Conservation (phyloP, 2,888 invertebrate genomes). For the Hypomecis punctinalis region DNA sequence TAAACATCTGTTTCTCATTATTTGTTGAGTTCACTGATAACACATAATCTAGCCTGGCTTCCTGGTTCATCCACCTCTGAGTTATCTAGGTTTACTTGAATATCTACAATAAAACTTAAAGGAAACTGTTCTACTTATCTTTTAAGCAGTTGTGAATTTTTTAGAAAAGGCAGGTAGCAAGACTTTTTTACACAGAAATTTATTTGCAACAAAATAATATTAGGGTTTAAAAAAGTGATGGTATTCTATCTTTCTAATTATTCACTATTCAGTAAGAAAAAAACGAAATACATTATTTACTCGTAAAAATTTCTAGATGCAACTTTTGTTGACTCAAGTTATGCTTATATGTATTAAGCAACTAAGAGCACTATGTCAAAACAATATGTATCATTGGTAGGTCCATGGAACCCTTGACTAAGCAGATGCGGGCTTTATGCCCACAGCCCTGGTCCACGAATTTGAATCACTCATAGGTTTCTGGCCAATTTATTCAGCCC, state of each 20-base stretch:
- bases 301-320: too few relatives aligned
- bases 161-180: too few relatives aligned
- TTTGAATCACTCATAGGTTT: conserved; percentile 27
- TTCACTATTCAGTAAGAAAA: too few relatives aligned
- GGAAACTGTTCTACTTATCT: not conserved
- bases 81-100: conserved; percentile 1
- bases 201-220: too few relatives aligned
- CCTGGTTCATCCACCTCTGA: conserved; percentile 34
- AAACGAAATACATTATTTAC: too few relatives aligned
- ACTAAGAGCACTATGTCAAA: too few relatives aligned
- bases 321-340: too few relatives aligned
- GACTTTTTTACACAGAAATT: too few relatives aligned
- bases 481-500: conserved; percentile 5
- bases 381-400: not conserved
- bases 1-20: conserved; percentile 7
- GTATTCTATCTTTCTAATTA: too few relatives aligned
- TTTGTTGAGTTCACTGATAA: conserved; percentile 28
- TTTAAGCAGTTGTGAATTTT: not conserved
- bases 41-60: conserved; percentile 29
- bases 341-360: too few relatives aligned
- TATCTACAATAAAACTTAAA: not conserved
- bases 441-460: conserved; percentile 18
- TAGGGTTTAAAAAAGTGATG: too few relatives aligned
- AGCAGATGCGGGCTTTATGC: conserved; percentile 1
- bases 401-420: not conserved